Evolutionary conservation across 2,888 invertebrate species (phyloP).

Genomic region (Yponomeuta evonymella): DNA sequence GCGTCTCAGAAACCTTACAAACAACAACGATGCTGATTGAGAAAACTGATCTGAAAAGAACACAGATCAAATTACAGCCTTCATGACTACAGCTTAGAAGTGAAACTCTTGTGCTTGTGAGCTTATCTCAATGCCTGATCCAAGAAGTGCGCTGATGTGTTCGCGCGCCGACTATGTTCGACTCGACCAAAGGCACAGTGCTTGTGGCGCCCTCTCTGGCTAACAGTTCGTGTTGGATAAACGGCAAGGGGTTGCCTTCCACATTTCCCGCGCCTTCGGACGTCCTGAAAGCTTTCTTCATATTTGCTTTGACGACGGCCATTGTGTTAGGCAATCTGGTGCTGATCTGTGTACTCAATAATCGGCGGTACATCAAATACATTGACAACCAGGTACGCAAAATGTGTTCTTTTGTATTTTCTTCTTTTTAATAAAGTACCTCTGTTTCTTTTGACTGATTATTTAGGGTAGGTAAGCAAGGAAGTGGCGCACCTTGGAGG

Average conservation of each 20-base stretch:
- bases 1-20: background rate
- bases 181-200: conserved; percentile 81
- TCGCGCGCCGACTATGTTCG: conserved; percentile 77
- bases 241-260: conserved; percentile 79
- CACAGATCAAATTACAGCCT: conserved; percentile 58
- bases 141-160: conserved; percentile 61
- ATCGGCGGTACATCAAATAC: conserved; percentile 87
- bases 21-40: conserved; percentile 10
- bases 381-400: conserved; percentile 87
- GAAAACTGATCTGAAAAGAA: conserved; percentile 2
- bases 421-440: no score
- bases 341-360: conserved; percentile 89
- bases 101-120: conserved; percentile 33
- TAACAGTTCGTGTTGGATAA: conserved; percentile 89
- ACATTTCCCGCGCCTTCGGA: conserved; percentile 81
- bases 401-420: no score
- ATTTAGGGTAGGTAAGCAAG: no score
- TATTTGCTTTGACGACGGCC: conserved; percentile 84
- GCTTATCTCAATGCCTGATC: conserved; percentile 72
- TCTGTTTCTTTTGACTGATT: no score
- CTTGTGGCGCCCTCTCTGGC: conserved; percentile 87
- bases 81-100: conserved; percentile 14
- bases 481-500: no score
- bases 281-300: conserved; percentile 84
- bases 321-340: conserved; percentile 88